A percentile compares a stretch with the other conserved stretches of the same genome.
phyloP scores from a whole-genome alignment of 1,140 invertebrate genomes.

The Maniola jurtina region DNA sequence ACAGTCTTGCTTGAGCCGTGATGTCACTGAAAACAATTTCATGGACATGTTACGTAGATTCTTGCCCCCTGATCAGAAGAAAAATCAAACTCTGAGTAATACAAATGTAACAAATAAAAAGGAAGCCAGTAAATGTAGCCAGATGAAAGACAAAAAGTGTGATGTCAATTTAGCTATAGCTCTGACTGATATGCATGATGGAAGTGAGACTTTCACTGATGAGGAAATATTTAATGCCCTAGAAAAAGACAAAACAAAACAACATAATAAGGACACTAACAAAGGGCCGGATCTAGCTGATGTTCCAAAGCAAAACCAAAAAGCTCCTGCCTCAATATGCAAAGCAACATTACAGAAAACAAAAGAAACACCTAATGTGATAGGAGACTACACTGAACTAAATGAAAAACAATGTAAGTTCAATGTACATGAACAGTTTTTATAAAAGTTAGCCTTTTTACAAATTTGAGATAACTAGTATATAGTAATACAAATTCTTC shows the following conservation, averaged over 20 bases:
- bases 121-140: slow-evolving; percentile 33
- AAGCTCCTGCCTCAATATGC: slow-evolving; percentile 21
- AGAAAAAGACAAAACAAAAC: slow-evolving; percentile 15
- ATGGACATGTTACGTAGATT: slow-evolving; percentile 68
- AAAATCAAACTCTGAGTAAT: slow-evolving; percentile 31
- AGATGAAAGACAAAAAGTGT: slow-evolving; percentile 49
- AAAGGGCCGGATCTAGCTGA: not conserved
- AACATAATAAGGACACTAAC: slow-evolving; percentile 30
- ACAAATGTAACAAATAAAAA: slow-evolving; percentile 47
- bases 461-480: too few species aligned
- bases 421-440: not conserved
- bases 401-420: slow-evolving; percentile 17
- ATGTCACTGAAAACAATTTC: slow-evolving; percentile 58
- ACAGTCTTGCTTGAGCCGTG: slow-evolving; percentile 60
- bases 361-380: slow-evolving; percentile 1
- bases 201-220: slow-evolving; percentile 66
- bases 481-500: too few species aligned
- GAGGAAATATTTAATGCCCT: slow-evolving; percentile 56
- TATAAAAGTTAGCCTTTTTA: too few species aligned
- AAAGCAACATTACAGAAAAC: slow-evolving; percentile 35
- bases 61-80: slow-evolving; percentile 54
- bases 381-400: slow-evolving; percentile 3
- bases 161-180: slow-evolving; percentile 59
- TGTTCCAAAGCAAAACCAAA: slow-evolving; percentile 13
- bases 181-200: slow-evolving; percentile 46